Percentiles rank a stretch among this genome's conserved stretches.
Evolutionary conservation across 2,888 invertebrate genomes (phyloP).

Genomic region (Aelia acuminata): DNA sequence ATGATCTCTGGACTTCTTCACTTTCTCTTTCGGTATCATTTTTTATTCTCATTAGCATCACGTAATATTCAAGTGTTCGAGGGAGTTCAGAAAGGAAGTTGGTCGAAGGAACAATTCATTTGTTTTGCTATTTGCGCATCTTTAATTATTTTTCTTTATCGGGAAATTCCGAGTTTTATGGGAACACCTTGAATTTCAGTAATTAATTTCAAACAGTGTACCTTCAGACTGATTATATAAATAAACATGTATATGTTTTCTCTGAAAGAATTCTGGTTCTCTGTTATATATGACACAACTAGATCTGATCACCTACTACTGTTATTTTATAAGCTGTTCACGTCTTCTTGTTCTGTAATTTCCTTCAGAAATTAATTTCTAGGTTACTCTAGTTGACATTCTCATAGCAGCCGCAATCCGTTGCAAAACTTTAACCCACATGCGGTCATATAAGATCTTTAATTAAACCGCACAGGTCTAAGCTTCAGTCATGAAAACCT

Average conservation of each 20-base stretch:
- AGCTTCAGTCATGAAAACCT: not conserved
- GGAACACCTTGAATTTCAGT: too few species aligned
- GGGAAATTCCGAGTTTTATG: too few species aligned
- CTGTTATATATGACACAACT: not conserved
- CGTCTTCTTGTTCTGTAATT: constrained; percentile 12
- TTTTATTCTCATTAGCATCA: not conserved
- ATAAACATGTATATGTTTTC: too few species aligned
- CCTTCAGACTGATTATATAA: too few species aligned
- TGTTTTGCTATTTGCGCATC: not conserved
- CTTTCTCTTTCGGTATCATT: not conserved
- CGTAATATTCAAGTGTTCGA: not conserved
- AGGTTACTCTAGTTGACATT: not conserved
- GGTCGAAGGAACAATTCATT: not conserved
- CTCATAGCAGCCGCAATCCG: not conserved
- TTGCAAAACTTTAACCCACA: not conserved
- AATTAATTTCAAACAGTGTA: too few species aligned
- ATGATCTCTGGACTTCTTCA: not conserved
- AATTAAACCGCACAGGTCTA: not conserved
- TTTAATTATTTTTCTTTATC: not conserved
- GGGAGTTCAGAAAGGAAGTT: not conserved
- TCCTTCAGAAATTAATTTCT: constrained; percentile 18
- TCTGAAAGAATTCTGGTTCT: not conserved
- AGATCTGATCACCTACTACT: not conserved
- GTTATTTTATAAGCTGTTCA: not conserved
- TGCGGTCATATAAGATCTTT: not conserved